A percentile compares a stretch with the other conserved stretches of the same genome.
phyloP scores from a whole-genome alignment of 30 jellyfish, hydroid and myxozoan genomes.

The Aurelia aurita region DNA sequence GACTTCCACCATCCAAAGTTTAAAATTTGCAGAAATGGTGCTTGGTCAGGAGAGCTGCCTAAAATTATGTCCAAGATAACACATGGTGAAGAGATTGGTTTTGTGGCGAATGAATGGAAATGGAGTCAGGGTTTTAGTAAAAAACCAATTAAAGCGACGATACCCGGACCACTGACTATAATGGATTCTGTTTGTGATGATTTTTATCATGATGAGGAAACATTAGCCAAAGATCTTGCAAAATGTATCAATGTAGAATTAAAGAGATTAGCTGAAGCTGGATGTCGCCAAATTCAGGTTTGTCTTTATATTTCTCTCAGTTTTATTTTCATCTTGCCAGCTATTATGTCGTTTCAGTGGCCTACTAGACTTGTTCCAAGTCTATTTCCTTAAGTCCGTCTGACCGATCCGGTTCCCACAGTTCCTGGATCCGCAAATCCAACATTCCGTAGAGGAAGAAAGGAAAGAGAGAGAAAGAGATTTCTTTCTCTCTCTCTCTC shows the following conservation, averaged over 20 bases:
- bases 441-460: too few species aligned
- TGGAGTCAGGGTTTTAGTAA: conserved; percentile 48
- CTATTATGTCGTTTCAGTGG: too few species aligned
- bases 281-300: conserved; percentile 84
- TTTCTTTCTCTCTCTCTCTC: too few species aligned
- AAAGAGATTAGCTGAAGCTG: conserved; percentile 61
- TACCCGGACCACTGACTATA: conserved; percentile 89
- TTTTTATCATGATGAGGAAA: conserved; percentile 58
- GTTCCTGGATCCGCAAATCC: too few species aligned
- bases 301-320: too few species aligned
- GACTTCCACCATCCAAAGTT: conserved; percentile 42
- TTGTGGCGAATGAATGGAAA: conserved; percentile 70
- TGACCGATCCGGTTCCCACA: too few species aligned
- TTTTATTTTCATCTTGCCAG: too few species aligned
- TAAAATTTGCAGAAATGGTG: conserved; percentile 45
- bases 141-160: conserved; percentile 67
- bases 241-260: conserved; percentile 66
- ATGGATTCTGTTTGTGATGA: conserved; percentile 67
- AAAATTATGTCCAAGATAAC: conserved; percentile 51
- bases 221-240: conserved; percentile 50
- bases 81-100: conserved; percentile 22
- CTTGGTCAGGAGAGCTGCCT: conserved; percentile 58
- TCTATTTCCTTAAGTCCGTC: too few species aligned
- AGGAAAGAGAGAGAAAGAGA: too few species aligned
- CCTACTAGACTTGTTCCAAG: too few species aligned